Conservation (phyloP, 2,888 invertebrate species). For the Pycnomerus fuliginosus region DNA sequence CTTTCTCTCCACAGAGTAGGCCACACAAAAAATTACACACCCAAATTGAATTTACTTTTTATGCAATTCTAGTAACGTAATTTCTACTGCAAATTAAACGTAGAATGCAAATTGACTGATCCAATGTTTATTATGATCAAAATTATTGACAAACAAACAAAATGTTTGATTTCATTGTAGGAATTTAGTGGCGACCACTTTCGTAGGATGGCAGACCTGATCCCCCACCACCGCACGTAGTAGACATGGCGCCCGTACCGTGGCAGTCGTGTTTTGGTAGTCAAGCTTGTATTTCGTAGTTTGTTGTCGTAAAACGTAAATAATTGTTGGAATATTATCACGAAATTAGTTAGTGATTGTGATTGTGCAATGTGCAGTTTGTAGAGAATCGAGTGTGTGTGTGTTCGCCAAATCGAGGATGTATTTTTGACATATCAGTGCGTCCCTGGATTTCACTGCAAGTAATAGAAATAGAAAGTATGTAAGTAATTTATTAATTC, state of each 20-base stretch:
- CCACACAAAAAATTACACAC: too few species aligned
- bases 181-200: not conserved
- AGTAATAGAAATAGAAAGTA: conserved; percentile 36
- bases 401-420: conserved; percentile 14
- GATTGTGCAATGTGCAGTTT: too few species aligned
- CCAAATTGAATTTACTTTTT: too few species aligned
- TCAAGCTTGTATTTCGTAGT: conserved; percentile 1
- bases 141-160: not conserved
- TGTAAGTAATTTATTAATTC: conserved; percentile 16
- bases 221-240: conserved; percentile 9
- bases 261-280: conserved; percentile 37
- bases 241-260: conserved; percentile 37
- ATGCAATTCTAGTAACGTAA: too few species aligned
- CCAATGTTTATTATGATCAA: too few species aligned
- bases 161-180: not conserved
- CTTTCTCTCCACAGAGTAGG: too few species aligned
- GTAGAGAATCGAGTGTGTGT: too few species aligned
- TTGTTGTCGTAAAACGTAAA: not conserved
- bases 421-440: conserved; percentile 30
- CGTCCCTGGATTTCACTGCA: conserved; percentile 29
- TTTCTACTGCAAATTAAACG: too few species aligned
- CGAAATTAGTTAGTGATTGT: too few species aligned
- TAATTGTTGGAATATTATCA: not conserved
- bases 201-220: conserved; percentile 8
- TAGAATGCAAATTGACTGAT: too few species aligned